Evolutionary conservation across 2,797 vertebrate genomes (phyloP).

Genomic region (Heterohyrax brucei): DNA sequence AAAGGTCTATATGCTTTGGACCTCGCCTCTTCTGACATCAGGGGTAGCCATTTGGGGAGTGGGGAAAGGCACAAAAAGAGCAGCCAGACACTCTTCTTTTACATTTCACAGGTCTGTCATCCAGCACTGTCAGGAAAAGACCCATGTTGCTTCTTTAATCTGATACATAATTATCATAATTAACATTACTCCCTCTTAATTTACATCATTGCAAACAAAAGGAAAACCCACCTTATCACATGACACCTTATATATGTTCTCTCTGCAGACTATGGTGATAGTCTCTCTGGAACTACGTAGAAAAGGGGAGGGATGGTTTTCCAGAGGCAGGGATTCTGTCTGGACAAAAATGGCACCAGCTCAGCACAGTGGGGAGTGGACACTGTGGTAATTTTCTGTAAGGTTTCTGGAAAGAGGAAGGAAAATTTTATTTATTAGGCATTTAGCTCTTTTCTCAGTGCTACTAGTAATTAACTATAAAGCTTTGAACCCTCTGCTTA

Average conservation of each 20-base stretch:
- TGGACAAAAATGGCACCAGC: not conserved
- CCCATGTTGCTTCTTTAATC: slow-evolving; percentile 34
- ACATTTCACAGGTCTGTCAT: not conserved
- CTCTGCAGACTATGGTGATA: not conserved
- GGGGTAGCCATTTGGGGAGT: not conserved
- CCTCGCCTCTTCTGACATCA: not conserved
- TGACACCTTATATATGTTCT: not conserved
- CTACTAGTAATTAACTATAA: slow-evolving; percentile 34
- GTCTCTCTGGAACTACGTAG: not conserved
- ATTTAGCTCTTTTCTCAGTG: not conserved
- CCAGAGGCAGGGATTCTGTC: not conserved
- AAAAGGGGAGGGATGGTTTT: not conserved
- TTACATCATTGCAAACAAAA: slow-evolving; percentile 43
- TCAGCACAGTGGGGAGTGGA: not conserved
- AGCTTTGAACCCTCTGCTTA: not conserved
- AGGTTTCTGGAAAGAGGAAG: slow-evolving; percentile 34
- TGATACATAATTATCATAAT: slow-evolving; percentile 7
- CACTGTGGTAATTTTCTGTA: not conserved
- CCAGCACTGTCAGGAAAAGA: not conserved
- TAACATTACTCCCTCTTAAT: not conserved
- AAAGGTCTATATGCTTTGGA: rapidly evolving
- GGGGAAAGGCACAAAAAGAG: not conserved
- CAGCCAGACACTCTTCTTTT: not conserved
- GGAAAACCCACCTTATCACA: not conserved
- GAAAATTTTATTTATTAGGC: not conserved